Evolutionary conservation across 2,113 vertebrate species (phyloP).

Genomic region (Hyperopisus bebe): DNA sequence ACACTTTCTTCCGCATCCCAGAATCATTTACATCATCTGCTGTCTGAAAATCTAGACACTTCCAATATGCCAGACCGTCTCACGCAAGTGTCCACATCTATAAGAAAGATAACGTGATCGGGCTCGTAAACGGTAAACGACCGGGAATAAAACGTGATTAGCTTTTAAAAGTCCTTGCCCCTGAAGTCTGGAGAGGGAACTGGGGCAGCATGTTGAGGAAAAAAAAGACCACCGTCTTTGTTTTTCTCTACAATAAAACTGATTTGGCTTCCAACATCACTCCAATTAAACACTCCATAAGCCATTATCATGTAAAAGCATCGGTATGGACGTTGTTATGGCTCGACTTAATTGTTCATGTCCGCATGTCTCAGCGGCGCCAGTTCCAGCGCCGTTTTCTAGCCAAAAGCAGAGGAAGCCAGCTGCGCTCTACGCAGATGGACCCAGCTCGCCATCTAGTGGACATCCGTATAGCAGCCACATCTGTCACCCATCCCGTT

Average conservation of each 20-base stretch:
- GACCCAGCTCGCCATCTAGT: constrained; percentile 48
- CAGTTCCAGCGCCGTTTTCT: neutral
- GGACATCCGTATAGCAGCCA: constrained; percentile 21
- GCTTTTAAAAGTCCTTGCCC: no score
- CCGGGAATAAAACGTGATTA: neutral
- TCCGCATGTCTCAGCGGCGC: neutral
- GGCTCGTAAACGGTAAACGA: neutral
- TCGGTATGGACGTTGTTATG: constrained; percentile 27
- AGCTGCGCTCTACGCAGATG: constrained; percentile 16
- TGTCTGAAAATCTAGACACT: neutral
- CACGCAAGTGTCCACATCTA: neutral
- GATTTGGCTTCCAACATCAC: neutral
- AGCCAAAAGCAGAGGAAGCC: neutral
- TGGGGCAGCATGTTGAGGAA: neutral
- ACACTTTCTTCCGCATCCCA: neutral
- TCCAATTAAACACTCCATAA: constrained; percentile 24
- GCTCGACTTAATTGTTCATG: constrained; percentile 42
- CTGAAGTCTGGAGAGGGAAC: neutral
- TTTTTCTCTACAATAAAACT: neutral
- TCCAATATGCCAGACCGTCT: neutral
- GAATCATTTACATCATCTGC: neutral
- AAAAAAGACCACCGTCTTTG: neutral
- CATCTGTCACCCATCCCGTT: neutral
- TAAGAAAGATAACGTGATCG: neutral
- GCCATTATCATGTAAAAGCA: constrained; percentile 52